Base-by-base conservation (phyloP, 2,797 vertebrate species). In the Sebastes hubbsi region DNA sequence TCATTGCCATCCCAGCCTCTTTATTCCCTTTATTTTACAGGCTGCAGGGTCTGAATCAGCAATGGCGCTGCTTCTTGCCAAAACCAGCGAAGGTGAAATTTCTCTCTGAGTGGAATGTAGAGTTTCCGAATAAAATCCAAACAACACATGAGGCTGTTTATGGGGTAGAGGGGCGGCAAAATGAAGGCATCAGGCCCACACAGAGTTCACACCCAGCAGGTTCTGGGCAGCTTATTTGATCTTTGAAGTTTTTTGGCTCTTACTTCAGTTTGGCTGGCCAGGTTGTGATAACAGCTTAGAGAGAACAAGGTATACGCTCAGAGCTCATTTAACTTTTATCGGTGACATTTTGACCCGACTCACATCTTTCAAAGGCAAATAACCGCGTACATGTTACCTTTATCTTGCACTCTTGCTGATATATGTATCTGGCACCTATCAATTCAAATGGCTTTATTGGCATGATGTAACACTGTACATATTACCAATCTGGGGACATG, bases 91-190 rank as follows among this genome's bases (percentile, higher is more conserved):
- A 83, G 80, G 81, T 86, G 72, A 92, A 66, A 84, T 74, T 68
- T 38, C 24, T 81, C 54, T 72, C 30, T 22, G 42, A 74, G 63
- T 13, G 74, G 72, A 87, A 83, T 75, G 63, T 58, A 62, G 49
- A 80, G 73, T 92, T 90, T 88, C 78, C 61, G 49, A 78, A 86
- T 83, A 75, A 84, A 86, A 85, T 68, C 34, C 59, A 82, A 88
- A 83, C 77, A 79, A 59, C 27, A 38, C 56, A 71, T 24, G 46
- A 81, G 62, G 27, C 56, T 73, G 75, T 85, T 88, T 68, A 86
- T 24, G 16, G 30, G 30, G 20, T 6, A 27, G 64, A 73, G 22
- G 55, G 38, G 52, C 36, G 67, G 72, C 74, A 76, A 83, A 72
- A 72, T 54, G 18, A 80, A 46, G 34, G 14, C 52, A 60, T 20